Evolutionary conservation across 1,140 invertebrate species (phyloP), one percentile per base, ranked within the genome.

Genomic region (Drosophila navojoa): DNA sequence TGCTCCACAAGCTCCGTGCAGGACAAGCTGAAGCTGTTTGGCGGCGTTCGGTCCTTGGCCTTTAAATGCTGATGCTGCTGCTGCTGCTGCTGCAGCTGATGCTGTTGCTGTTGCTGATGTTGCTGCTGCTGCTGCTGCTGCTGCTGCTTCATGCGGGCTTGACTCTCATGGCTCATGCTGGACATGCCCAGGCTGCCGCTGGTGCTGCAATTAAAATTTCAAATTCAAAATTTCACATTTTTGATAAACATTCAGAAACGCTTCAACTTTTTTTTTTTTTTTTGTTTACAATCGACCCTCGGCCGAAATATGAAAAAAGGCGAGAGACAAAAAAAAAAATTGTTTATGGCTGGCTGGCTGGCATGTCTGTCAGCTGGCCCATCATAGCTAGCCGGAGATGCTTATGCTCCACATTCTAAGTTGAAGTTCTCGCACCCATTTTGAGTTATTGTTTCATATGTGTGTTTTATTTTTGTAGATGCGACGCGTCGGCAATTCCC

Each of bases 101-200:
- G 79, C 2, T 90, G 86, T 7, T 82, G 81, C 19, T 79, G 81
- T 0, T 80, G 87, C 1, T 85, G 87, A 0, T 89, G 84, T 0
- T 73, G 81, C 0, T 74, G 81, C 0, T 84, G 82, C 0, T 81
- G 89, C 0, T 91, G 90, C 3, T 91, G 79, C 16, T 91, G 90
- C 27, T 92, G 79, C 16, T 91, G 90, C 27, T 92, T 92, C 79
- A 92, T 84, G 71, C 91, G 90, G 25, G 85, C 81, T 58, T 92
- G 91, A 27, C 78, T 90, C 60, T 92, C 91, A 42, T 90, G 91
- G 50, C 91, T 92, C 81, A 92, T 92, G 52, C 76, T 84, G 57
- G 85, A 87, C 79, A 91, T 91, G 49, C 84, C 81, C 70, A 85
- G 53, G 32, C 79, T 77, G 64, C 76, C 72, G 38, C 73, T 64